Conservation (phyloP, 2,113 vertebrate genomes). For the Peromyscus maniculatus region DNA sequence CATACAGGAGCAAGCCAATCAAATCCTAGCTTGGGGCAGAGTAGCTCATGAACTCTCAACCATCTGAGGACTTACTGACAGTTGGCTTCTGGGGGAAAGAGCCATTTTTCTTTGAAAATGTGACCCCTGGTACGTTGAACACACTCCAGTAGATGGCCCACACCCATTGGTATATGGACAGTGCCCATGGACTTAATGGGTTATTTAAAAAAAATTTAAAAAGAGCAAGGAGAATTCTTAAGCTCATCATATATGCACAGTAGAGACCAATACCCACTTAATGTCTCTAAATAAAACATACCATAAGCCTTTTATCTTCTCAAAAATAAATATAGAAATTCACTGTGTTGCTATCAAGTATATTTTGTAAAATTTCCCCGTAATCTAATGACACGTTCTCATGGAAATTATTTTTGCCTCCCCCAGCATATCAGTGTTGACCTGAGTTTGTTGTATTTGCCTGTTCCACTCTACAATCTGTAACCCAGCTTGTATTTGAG, state of each 20-base stretch:
- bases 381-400: background rate
- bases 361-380: background rate
- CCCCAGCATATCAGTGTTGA: background rate
- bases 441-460: background rate
- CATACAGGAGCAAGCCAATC: background rate
- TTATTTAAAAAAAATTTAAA: background rate
- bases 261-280: background rate
- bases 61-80: too few relatives aligned
- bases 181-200: background rate
- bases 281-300: background rate
- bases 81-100: background rate
- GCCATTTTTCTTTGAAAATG: background rate
- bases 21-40: too few relatives aligned
- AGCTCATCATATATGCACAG: background rate
- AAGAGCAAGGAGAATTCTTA: background rate
- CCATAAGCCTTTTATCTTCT: background rate
- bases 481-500: background rate
- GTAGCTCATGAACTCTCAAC: background rate
- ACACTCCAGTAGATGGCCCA: too few relatives aligned
- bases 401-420: constrained; percentile 40
- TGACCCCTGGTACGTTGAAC: background rate
- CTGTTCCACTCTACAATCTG: background rate
- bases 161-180: background rate
- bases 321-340: background rate
- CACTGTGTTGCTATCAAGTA: too few relatives aligned